Evolutionary conservation across 2,113 vertebrate genomes (phyloP).

Genomic region (Ciconia stormi): DNA sequence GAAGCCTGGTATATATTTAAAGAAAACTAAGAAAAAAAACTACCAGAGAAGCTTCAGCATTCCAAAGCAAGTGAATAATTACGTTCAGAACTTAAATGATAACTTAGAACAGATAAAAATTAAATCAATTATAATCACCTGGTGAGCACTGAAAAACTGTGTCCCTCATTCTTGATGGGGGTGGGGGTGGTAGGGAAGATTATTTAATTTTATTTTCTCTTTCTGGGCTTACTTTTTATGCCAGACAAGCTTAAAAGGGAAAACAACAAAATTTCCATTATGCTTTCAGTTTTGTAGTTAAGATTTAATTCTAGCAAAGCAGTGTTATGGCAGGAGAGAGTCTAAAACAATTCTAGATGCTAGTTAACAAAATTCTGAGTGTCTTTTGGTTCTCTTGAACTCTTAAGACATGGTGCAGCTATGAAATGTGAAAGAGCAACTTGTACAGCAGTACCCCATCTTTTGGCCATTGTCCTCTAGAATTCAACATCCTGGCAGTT

Average conservation of each 20-base stretch:
- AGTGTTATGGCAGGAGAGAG: neutral
- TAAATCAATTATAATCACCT: neutral
- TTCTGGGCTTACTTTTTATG: neutral
- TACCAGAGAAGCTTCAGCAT: neutral
- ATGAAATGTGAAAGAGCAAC: neutral
- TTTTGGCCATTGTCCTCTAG: neutral
- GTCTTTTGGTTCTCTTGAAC: neutral
- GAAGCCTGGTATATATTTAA: neutral
- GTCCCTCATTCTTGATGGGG: neutral
- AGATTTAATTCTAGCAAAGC: neutral
- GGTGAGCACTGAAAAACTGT: neutral
- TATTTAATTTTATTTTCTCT: neutral
- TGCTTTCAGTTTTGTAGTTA: neutral
- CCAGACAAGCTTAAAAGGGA: neutral
- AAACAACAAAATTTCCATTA: neutral
- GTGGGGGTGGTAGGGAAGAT: neutral
- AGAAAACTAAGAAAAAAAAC: neutral
- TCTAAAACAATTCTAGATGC: neutral
- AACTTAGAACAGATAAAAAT: neutral
- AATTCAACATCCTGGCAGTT: neutral
- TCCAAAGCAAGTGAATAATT: neutral
- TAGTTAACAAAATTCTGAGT: neutral
- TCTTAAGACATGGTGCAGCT: neutral
- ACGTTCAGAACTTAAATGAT: neutral
- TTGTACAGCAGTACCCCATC: neutral